Evolutionary conservation across 2,113 vertebrate species (phyloP), one percentile per base, ranked within the genome.

Genomic region (Tamias sibiricus): DNA sequence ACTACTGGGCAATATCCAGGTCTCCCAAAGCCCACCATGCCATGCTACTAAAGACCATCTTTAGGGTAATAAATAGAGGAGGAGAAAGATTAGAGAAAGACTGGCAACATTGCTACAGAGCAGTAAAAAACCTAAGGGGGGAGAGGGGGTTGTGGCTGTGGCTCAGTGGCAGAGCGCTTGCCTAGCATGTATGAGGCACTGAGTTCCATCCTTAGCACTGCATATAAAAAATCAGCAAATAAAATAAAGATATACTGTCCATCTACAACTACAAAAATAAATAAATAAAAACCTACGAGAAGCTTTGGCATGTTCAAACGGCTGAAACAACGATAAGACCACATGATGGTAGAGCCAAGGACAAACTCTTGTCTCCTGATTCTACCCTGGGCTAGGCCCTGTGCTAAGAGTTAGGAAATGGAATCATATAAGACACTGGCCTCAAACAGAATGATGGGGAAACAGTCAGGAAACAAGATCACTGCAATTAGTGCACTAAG

Each of bases 401-500:
- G 12, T 30, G 47, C 49, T 94, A 59, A 54, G 47, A 9, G n/a
- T 81, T 84, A 93, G 66, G 66, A 66, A 72, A 93, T 4, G 44
- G 26, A 93, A 93, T 93, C 76, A 83, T 47, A 68, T 79, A 75
- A 93, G 62, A 54, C 72, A 47, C 42, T 57, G 37, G 6, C 49
- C 82, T 91, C 79, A 93, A 76, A 66, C 10, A 95, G 77, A 79
- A 44, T 83, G 64, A 59, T 68, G 6, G 6, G 30, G 87, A 80
- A 94, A 95, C 40, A 71, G 49, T 52, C 7, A 81, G 6, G 59
- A 49, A 72, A 71, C 37, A n/a, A 86, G 40, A 93, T 44, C 28
- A 68, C 20, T 82, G 94, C 82, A 87, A 90, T 90, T 81, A 49
- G 47, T 64, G 59, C 71, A 59, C 52, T 87, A 93, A 66, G 69